phyloP scores from a whole-genome alignment of 2,797 vertebrate genomes.

The Acanthurus tractus region DNA sequence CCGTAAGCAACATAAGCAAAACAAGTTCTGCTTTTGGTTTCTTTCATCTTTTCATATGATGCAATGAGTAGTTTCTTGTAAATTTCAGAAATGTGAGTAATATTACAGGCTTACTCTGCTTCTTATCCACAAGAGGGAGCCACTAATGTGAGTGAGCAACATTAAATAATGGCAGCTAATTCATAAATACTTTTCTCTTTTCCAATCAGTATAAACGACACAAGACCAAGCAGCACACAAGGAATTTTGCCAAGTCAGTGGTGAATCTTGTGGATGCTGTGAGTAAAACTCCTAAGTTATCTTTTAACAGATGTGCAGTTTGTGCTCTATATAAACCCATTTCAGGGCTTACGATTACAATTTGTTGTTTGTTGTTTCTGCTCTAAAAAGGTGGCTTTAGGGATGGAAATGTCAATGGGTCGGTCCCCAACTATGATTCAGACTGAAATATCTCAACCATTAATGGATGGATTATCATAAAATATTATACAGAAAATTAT shows the following conservation, averaged over 20 bases:
- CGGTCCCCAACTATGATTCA: not conserved
- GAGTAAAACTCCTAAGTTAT: constrained; percentile 87
- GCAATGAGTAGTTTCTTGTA: constrained; percentile 12
- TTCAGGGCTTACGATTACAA: not conserved
- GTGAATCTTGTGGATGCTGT: constrained; percentile 97
- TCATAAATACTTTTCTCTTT: constrained; percentile 15
- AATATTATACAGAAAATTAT: not conserved
- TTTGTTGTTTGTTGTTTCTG: no score
- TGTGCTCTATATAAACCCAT: not conserved
- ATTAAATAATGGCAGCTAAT: constrained; percentile 18
- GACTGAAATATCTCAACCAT: constrained; percentile 2
- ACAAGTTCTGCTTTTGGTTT: constrained; percentile 8
- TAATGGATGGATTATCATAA: not conserved
- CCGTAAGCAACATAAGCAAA: constrained; percentile 6
- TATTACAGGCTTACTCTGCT: not conserved
- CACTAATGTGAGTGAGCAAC: not conserved
- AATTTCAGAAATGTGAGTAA: constrained; percentile 27
- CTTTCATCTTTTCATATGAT: not conserved
- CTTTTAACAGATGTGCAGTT: constrained; percentile 42
- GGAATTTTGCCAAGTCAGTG: constrained; percentile 96
- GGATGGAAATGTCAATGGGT: not conserved
- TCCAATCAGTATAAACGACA: constrained; percentile 92
- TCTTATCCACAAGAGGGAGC: constrained; percentile 58
- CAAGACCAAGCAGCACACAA: constrained; percentile 90
- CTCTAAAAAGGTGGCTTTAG: not conserved